Conservation (phyloP, 2,113 vertebrate genomes). For the Microcebus murinus region DNA sequence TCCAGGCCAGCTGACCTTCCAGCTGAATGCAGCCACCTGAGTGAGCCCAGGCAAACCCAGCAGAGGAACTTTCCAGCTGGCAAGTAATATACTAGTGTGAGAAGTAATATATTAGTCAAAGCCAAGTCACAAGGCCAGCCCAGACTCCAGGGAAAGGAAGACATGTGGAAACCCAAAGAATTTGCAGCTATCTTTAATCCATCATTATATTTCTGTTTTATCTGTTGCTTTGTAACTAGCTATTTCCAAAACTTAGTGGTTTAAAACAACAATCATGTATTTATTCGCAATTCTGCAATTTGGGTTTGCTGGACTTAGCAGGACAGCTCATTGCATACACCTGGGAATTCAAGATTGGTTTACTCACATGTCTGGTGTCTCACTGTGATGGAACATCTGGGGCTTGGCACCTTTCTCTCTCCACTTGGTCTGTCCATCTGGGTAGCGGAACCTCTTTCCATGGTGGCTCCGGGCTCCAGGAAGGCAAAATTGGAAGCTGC, state of each 20-base stretch:
- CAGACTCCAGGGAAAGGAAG: not conserved
- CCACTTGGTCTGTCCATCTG: not conserved
- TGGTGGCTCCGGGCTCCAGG: not conserved
- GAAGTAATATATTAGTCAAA: not conserved
- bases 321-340: not conserved
- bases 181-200: not conserved
- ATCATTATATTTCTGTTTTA: not conserved
- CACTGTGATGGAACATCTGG: not conserved
- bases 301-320: not conserved
- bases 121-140: not conserved
- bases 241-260: not conserved
- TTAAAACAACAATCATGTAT: not conserved
- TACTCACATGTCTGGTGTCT: not conserved
- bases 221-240: not conserved
- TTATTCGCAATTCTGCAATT: not conserved
- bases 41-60: not conserved
- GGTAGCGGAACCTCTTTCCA: not conserved
- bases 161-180: not conserved
- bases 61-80: not conserved
- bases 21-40: not conserved
- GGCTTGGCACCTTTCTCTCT: not conserved
- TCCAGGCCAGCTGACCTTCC: not conserved
- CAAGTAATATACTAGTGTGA: not conserved
- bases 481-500: not conserved
- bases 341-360: not conserved